Evolutionary conservation across 1,140 invertebrate species (phyloP).

Genomic region (Drosophila kikkawai): DNA sequence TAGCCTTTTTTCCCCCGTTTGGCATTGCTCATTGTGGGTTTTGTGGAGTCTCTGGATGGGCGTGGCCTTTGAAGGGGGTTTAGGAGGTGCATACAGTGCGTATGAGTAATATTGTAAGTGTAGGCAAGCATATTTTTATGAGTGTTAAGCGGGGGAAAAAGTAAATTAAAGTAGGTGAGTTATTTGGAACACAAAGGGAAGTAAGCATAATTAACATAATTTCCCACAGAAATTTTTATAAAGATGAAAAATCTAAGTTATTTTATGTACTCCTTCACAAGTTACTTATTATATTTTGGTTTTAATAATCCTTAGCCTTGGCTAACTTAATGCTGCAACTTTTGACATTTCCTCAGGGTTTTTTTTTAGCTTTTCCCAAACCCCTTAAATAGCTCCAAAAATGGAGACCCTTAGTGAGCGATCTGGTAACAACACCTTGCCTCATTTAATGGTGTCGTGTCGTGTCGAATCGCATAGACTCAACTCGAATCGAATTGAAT

Average conservation of each 20-base stretch:
- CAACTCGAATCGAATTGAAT: conserved; percentile 30
- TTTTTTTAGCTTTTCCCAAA: not conserved
- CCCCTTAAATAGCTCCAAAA: conserved; percentile 26
- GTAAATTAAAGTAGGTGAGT: not conserved
- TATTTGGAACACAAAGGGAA: too few species aligned
- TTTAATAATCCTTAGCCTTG: not conserved
- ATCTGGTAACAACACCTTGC: conserved; percentile 49
- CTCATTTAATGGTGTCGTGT: conserved; percentile 60
- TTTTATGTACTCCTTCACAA: too few species aligned
- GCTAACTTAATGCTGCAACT: conserved; percentile 9
- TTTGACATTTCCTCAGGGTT: conserved; percentile 28
- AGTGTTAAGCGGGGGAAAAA: not conserved
- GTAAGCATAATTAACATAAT: too few species aligned
- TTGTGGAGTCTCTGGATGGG: conserved; percentile 7
- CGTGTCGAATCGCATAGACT: conserved; percentile 48
- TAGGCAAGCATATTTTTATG: too few species aligned
- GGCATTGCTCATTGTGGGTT: conserved; percentile 22
- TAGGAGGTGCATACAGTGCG: conserved; percentile 44
- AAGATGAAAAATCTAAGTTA: too few species aligned
- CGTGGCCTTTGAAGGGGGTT: not conserved
- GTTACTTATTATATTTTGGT: too few species aligned
- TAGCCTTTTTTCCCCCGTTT: conserved; percentile 2
- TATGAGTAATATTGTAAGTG: conserved; percentile 50
- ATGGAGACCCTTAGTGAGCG: conserved; percentile 45
- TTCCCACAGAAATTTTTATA: too few species aligned